A percentile compares a stretch with the other conserved stretches of the same genome.
Conservation (phyloP, 1,140 invertebrate genomes). For the Elymnias hypermnestra region DNA sequence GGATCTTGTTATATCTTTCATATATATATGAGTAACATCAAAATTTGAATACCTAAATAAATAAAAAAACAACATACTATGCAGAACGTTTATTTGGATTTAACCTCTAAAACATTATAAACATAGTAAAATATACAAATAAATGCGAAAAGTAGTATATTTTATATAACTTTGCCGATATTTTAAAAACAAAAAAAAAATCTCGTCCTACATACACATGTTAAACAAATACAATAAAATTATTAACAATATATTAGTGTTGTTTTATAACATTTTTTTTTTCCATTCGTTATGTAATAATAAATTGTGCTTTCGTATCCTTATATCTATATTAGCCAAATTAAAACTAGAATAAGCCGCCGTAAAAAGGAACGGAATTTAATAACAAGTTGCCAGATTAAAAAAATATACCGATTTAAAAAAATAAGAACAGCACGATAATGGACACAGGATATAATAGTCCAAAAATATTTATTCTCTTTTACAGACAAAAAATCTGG, state of each 20-base stretch:
- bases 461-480: conserved; percentile 12
- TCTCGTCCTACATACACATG: conserved; percentile 30
- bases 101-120: conserved; percentile 73
- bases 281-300: conserved; percentile 64
- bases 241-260: conserved; percentile 74
- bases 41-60: conserved; percentile 21
- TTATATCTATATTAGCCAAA: conserved; percentile 71
- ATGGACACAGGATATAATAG: conserved; percentile 11
- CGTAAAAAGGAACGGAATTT: conserved; percentile 36
- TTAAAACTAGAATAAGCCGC: conserved; percentile 50
- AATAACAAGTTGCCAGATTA: conserved; percentile 41
- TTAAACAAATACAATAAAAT: conserved; percentile 70
- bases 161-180: conserved; percentile 58
- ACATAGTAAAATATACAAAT: conserved; percentile 72
- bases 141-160: conserved; percentile 67
- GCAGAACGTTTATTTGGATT: conserved; percentile 74
- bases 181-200: conserved; percentile 44
- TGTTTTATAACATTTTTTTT: conserved; percentile 23
- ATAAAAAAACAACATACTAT: conserved; percentile 50
- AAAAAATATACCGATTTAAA: conserved; percentile 27
- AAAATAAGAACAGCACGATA: conserved; percentile 11
- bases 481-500: too few relatives aligned
- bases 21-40: too few relatives aligned
- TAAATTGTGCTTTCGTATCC: conserved; percentile 65
- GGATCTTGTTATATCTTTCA: too few relatives aligned